Conservation (phyloP, 2,797 vertebrate species). For the Lithobates pipiens region DNA sequence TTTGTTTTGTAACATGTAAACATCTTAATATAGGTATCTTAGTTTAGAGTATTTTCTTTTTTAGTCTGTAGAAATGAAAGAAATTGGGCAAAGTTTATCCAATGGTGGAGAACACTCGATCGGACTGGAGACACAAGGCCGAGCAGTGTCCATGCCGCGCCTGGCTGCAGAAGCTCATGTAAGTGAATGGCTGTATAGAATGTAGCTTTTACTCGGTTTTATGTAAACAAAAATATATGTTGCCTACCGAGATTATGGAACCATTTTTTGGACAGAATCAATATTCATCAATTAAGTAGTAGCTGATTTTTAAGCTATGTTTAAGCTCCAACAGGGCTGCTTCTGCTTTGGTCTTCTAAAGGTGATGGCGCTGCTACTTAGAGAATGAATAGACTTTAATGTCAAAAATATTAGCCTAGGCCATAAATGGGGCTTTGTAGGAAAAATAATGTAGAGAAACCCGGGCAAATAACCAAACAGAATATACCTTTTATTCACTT, state of each 20-base stretch:
- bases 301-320: neutral
- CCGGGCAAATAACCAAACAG: no score
- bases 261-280: neutral
- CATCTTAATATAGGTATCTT: neutral
- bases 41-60: neutral
- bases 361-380: no score
- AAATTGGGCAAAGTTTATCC: conserved; percentile 79
- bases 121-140: conserved; percentile 88
- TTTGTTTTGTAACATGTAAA: neutral
- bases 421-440: no score
- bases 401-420: neutral
- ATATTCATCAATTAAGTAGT: neutral
- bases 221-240: neutral
- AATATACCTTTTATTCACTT: no score
- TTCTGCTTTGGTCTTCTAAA: no score
- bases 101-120: conserved; percentile 77
- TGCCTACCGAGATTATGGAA: neutral
- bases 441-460: no score
- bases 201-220: neutral
- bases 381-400: neutral
- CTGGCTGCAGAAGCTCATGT: conserved; percentile 90
- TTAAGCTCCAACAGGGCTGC: no score
- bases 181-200: conserved; percentile 62
- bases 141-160: conserved; percentile 92
- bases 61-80: conserved; percentile 89